A percentile compares a stretch with the other conserved stretches of the same genome.
Evolutionary conservation across 2,113 vertebrate genomes (phyloP).

Genomic region (Ranitomeya variabilis): DNA sequence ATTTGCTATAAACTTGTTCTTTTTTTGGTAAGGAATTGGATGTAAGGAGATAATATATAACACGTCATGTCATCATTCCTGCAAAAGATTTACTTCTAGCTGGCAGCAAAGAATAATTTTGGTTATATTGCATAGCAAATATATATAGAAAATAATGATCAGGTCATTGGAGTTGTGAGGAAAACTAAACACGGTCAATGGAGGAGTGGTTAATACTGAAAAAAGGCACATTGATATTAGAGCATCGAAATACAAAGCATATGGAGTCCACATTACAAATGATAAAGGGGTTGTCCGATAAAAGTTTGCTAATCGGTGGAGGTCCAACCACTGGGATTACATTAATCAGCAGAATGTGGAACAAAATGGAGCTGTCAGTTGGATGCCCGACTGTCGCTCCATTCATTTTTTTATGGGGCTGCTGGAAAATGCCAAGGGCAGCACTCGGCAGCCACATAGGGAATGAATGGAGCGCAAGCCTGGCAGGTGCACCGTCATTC

Average conservation of each 20-base stretch:
- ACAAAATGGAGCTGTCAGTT: too few relatives aligned
- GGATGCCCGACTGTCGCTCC: too few relatives aligned
- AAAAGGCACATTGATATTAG: not conserved
- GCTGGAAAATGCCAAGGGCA: too few relatives aligned
- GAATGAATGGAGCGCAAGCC: too few relatives aligned
- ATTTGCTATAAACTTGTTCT: not conserved
- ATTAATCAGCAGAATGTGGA: too few relatives aligned
- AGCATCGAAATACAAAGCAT: not conserved
- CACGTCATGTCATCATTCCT: not conserved
- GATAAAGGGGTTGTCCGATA: too few relatives aligned
- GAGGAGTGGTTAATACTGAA: not conserved
- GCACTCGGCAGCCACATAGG: too few relatives aligned
- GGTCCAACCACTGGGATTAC: too few relatives aligned
- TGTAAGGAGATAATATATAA: not conserved
- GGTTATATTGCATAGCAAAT: constrained; percentile 19
- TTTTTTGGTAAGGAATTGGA: not conserved
- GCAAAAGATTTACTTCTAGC: not conserved
- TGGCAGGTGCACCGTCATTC: too few relatives aligned
- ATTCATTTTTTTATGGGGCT: too few relatives aligned
- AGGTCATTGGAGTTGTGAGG: not conserved
- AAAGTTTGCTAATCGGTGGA: too few relatives aligned
- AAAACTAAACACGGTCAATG: not conserved
- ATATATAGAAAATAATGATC: not conserved
- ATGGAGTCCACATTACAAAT: not conserved
- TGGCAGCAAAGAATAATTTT: not conserved